Evolutionary conservation across 92 coral and sea anemone species (phyloP).

Genomic region (Micromussa lordhowensis): DNA sequence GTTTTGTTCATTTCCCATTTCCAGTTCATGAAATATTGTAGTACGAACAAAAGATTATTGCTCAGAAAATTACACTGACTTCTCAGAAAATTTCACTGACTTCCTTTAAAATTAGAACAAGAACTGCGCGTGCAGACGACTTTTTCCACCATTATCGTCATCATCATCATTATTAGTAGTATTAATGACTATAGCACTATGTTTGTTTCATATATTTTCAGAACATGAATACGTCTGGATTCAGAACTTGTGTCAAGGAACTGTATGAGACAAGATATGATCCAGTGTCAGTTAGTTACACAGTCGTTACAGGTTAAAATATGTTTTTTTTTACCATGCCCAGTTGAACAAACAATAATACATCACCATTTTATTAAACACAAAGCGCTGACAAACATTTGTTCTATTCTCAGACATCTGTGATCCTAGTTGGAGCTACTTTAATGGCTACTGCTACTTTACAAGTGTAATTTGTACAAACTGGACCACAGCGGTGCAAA

Average conservation of each 20-base stretch:
- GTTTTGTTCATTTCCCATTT: not conserved
- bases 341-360: not conserved
- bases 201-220: not conserved
- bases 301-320: slow-evolving; percentile 49
- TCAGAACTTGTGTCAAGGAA: slow-evolving; percentile 67
- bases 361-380: not conserved
- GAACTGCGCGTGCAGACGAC: too few relatives aligned
- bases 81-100: not conserved
- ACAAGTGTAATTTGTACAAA: slow-evolving; percentile 48
- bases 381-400: not conserved
- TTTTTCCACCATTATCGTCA: too few relatives aligned
- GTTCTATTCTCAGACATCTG: slow-evolving; percentile 52
- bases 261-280: slow-evolving; percentile 51
- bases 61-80: not conserved
- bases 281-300: slow-evolving; percentile 63
- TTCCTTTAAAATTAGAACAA: not conserved
- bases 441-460: slow-evolving; percentile 59
- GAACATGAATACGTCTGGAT: slow-evolving; percentile 61
- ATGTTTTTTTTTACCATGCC: not conserved
- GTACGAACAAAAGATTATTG: too few relatives aligned
- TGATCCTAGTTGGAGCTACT: slow-evolving; percentile 64
- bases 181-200: not conserved
- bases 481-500: slow-evolving; percentile 47
- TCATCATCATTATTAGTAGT: too few relatives aligned
- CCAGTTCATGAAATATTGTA: not conserved